Base-by-base conservation (phyloP, 2,888 invertebrate species). In the Drosophila sordidula region DNA sequence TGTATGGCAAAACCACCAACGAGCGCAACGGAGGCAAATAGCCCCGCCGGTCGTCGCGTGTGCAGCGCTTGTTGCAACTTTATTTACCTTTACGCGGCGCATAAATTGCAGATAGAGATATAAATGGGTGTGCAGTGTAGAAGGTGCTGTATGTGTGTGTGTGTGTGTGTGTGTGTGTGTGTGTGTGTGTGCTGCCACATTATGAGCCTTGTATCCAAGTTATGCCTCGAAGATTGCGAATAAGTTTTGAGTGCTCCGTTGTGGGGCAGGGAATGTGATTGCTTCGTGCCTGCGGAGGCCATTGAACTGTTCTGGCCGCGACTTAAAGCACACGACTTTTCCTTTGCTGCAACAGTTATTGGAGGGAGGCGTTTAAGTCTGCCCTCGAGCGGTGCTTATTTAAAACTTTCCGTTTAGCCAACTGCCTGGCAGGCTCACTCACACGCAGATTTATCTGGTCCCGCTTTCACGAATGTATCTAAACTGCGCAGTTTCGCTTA, bases 61-160 rank as follows among this genome's bases (percentile, higher is more conserved):
- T 76, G 73, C 46, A 52, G 42, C 45, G 66, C 84, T 74, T 81
- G 70, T 70, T 80, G 81, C 81, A 81, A 81, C 80, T 78, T 75
- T 85, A 85, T 82, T 85, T 85, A 82, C 82, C 83, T 80, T 69
- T 69, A 78, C 77, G 66, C 70, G 71, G 59, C 65, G 76, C 80
- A 83, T 78, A 83, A 86, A 80, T 83, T 83, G 76, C 72, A 80
- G 78, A 86, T 82, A 83, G 67, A 83, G 80, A 83, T 65, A 72
- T 69, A 68, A 68, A 66, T 62, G 76, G 26, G 56, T 71, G 54
- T 64, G 70, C 70, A 61, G 38, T 50, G 44, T 25, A 38, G 29
- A 14, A 18, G 41, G 59, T 29, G 36, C 38, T 26, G 9, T 6
- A 1, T 50, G 25, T 47, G 18, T 36, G 46, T 11, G 9, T 9